A percentile compares a stretch with the other conserved stretches of the same genome.
These are phyloP conservation scores for Heliothis virescens DNA, from an alignment of 1,140 invertebrate genomes.

Conservation along the genomic window DNA sequence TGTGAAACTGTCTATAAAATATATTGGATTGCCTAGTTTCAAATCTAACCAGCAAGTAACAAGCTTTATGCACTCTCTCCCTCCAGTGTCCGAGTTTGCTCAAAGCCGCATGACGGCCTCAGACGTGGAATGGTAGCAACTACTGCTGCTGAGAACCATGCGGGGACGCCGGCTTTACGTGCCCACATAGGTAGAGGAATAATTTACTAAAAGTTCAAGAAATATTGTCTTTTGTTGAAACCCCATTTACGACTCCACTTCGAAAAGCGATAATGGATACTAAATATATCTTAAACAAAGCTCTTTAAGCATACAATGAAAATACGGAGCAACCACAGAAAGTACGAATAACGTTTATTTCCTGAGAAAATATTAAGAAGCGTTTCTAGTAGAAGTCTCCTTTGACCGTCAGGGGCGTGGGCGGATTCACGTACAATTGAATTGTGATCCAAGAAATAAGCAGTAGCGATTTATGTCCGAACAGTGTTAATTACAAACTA, in stretches of 20 bases:
- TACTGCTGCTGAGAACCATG: no score
- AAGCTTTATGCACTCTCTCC: no score
- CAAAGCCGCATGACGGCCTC: no score
- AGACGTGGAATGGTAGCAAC: no score
- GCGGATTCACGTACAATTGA: slow-evolving; percentile 53
- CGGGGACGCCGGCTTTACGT: no score
- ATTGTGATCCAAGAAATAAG: slow-evolving; percentile 44
- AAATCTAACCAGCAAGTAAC: no score
- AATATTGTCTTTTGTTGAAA: no score
- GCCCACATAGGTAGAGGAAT: no score
- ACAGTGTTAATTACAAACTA: neutral
- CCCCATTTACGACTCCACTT: neutral
- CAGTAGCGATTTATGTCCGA: neutral
- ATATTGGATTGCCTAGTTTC: no score
- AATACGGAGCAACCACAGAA: slow-evolving; percentile 37
- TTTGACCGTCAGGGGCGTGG: slow-evolving; percentile 62
- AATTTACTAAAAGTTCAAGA: no score
- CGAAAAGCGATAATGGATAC: neutral
- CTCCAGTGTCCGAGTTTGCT: no score
- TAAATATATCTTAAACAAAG: neutral
- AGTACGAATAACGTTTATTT: slow-evolving; percentile 64
- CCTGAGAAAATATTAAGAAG: slow-evolving; percentile 61
- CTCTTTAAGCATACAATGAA: neutral
- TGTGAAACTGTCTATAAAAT: no score
- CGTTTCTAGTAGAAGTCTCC: slow-evolving; percentile 56